phyloP scores from a whole-genome alignment of 1,140 invertebrate genomes.

The Drosophila sucinea region DNA sequence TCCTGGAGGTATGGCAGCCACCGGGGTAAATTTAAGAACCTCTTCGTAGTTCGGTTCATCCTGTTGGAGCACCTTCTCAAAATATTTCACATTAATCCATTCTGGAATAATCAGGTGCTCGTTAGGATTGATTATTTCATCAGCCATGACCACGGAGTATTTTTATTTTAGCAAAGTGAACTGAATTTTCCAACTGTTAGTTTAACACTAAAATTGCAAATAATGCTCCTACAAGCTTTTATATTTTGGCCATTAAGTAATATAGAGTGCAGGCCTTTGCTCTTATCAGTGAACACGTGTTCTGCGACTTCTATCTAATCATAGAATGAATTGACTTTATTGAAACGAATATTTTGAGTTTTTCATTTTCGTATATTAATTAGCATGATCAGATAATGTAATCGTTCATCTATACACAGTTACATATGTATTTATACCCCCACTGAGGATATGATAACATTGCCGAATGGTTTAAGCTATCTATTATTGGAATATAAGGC shows the following conservation, averaged over 20 bases:
- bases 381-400: background rate
- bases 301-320: background rate
- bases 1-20: conserved; percentile 66
- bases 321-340: background rate
- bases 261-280: background rate
- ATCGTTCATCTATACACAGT: background rate
- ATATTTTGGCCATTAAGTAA: background rate
- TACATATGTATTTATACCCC: too few relatives aligned
- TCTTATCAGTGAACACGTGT: background rate
- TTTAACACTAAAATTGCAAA: background rate
- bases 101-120: conserved; percentile 70
- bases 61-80: conserved; percentile 79
- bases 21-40: conserved; percentile 59
- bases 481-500: too few relatives aligned
- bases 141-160: conserved; percentile 7
- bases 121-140: conserved; percentile 68
- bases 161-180: background rate
- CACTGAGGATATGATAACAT: too few relatives aligned
- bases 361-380: too few relatives aligned
- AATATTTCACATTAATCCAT: conserved; percentile 83
- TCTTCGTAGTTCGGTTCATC: conserved; percentile 75
- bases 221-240: background rate
- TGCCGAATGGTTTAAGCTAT: too few relatives aligned
- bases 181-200: conserved; percentile 4
- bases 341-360: background rate